phyloP scores from a whole-genome alignment of 2,888 invertebrate genomes.

The Brenthis hecate region DNA sequence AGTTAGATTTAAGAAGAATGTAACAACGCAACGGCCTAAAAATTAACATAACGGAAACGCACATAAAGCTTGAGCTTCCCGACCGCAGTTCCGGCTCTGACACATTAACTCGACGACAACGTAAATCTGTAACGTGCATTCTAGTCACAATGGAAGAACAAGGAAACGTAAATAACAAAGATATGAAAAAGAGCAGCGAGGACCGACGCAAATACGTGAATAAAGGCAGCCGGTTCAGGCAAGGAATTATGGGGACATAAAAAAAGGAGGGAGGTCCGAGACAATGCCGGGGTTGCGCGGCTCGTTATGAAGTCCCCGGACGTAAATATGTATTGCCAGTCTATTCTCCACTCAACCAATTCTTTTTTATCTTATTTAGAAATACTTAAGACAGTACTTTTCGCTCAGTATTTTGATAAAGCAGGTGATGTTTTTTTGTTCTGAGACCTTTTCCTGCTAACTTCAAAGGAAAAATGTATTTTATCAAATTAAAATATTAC shows the following conservation, averaged over 20 bases:
- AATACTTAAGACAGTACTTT: slow-evolving; percentile 11
- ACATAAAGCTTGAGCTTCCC: slow-evolving; percentile 9
- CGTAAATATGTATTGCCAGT: slow-evolving; percentile 37
- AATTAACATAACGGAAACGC: slow-evolving; percentile 9
- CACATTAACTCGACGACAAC: slow-evolving; percentile 33
- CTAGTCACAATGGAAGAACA: slow-evolving; percentile 45
- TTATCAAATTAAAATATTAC: no score
- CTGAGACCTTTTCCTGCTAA: background rate
- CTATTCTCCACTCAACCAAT: slow-evolving; percentile 27
- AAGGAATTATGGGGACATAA: slow-evolving; percentile 58
- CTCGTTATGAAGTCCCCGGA: slow-evolving; percentile 54
- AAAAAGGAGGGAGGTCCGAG: slow-evolving; percentile 43
- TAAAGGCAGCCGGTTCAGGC: slow-evolving; percentile 57
- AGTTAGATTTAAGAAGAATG: slow-evolving; percentile 9
- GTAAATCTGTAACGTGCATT: slow-evolving; percentile 42
- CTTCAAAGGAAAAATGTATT: no score
- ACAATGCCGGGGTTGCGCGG: slow-evolving; percentile 50
- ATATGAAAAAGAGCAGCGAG: slow-evolving; percentile 66
- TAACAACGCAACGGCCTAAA: slow-evolving; percentile 13
- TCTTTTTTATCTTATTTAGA: slow-evolving; percentile 22
- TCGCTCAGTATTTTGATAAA: background rate
- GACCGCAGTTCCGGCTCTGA: slow-evolving; percentile 15
- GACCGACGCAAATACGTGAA: slow-evolving; percentile 56
- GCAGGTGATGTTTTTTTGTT: background rate
- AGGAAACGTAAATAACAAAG: slow-evolving; percentile 55